Percentiles rank a stretch among this genome's conserved stretches.
Conservation (phyloP, 1,140 invertebrate species). For the Campoletis sonorensis region DNA sequence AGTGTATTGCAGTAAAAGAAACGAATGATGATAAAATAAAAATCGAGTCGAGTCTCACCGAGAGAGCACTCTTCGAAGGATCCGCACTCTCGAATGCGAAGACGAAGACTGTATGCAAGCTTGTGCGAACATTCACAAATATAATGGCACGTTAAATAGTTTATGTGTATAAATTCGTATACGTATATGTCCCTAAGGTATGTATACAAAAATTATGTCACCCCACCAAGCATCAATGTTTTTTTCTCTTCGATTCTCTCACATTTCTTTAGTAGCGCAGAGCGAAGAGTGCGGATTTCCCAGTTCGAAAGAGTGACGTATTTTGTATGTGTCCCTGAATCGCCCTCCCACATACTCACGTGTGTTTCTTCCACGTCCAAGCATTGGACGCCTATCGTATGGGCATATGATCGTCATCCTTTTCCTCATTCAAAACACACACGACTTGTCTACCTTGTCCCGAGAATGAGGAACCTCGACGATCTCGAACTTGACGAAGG, state of each 20-base stretch:
- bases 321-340: no score
- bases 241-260: neutral
- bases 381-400: neutral
- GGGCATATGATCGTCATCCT: constrained; percentile 7
- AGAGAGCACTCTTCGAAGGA: constrained; percentile 9
- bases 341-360: constrained; percentile 23
- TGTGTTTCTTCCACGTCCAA: neutral
- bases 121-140: constrained; percentile 22
- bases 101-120: constrained; percentile 35
- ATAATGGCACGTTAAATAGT: neutral
- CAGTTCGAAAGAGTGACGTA: constrained; percentile 15
- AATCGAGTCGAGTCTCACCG: constrained; percentile 8
- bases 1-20: neutral
- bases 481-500: neutral
- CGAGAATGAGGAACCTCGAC: neutral
- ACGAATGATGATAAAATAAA: neutral
- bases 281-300: constrained; percentile 1
- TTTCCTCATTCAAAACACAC: neutral
- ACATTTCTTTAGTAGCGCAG: neutral
- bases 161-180: neutral
- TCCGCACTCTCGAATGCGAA: constrained; percentile 32
- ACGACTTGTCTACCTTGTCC: constrained; percentile 35
- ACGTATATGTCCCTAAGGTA: neutral
- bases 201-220: neutral
- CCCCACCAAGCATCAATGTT: neutral